Evolutionary conservation across 2,888 invertebrate genomes (phyloP), one percentile per base, ranked within the genome.

Genomic region (Pseudococcus jackbeardsleyi): DNA sequence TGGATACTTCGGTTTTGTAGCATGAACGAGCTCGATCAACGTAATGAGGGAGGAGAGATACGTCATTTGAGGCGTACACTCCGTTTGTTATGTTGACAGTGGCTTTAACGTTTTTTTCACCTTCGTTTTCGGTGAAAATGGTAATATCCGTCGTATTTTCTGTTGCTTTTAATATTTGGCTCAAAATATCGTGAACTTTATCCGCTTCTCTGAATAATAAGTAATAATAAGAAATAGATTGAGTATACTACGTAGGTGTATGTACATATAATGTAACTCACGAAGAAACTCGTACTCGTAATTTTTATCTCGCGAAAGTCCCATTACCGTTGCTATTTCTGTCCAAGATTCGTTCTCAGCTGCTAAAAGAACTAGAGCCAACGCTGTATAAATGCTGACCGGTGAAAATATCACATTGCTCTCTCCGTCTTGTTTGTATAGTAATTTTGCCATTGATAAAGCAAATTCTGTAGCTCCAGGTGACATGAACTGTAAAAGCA

Each of bases 21-120:
- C 89, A 68, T 0, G 88, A 88, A 50, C 79, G 54, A 4, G 89
- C 89, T 19, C 85, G 88, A 9, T 85, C 82, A 64, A 89, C 88
- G 86, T 89, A 90, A 11, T 72, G 46, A 77, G 87, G 19, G 1
- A 64, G 7, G 9, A 90, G 85, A 22, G 42, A 42, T 42, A 88
- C 88, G 22, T 87, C 87, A 17, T 89, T 48, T 42, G 90, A 89
- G 11, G 90, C 39, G 82, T 90, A 90, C 8, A 90, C 79, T 1
- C 90, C 90, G 42, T 89, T 90, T 0, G 90, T 90, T 22, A 90
- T 87, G 9, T 85, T 87, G 26, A 90, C 48, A 42, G 85, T 82
- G 5, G 89, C 59, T 19, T 88, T 84, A n/a, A 72, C 42, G 19
- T 85, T 50, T 50, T 17, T 50, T 50, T 17, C 48, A 0, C 54